Conservation (phyloP, 2,113 vertebrate genomes). For the Pampusana beccarii region DNA sequence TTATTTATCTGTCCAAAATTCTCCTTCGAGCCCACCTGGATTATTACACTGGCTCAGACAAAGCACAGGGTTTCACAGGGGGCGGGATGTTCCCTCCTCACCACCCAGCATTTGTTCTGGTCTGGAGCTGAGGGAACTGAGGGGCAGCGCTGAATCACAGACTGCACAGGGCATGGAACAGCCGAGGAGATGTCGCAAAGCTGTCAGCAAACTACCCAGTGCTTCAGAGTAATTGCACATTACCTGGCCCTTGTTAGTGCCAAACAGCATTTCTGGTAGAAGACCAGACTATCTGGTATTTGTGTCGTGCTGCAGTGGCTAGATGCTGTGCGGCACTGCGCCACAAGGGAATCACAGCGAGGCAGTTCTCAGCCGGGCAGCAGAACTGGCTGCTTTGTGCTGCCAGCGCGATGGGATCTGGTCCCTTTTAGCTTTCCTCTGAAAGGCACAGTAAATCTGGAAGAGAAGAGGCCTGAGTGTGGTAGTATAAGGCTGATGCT, state of each 20-base stretch:
- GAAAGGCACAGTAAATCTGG: neutral
- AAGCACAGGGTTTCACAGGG: neutral
- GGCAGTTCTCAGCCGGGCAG: neutral
- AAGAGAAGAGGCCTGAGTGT: rapidly evolving
- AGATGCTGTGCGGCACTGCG: rapidly evolving
- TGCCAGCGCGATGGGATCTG: neutral
- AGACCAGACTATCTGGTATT: neutral
- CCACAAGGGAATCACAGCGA: neutral
- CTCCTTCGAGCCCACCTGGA: neutral
- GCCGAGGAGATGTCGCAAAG: neutral
- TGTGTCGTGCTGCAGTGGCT: neutral
- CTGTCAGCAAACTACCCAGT: rapidly evolving
- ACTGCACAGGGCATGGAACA: neutral
- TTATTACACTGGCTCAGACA: neutral
- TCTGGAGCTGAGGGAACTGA: neutral
- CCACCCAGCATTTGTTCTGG: neutral
- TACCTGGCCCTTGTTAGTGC: neutral
- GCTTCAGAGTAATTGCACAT: neutral
- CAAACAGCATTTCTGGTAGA: neutral
- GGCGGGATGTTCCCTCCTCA: neutral
- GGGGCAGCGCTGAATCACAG: neutral
- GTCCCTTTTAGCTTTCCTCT: neutral
- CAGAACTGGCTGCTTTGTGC: neutral
- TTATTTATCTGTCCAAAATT: constrained; percentile 47
- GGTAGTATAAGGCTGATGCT: neutral